Evolutionary conservation across 2,113 vertebrate species (phyloP), one percentile per base, ranked within the genome.

Genomic region (Bubo bubo): DNA sequence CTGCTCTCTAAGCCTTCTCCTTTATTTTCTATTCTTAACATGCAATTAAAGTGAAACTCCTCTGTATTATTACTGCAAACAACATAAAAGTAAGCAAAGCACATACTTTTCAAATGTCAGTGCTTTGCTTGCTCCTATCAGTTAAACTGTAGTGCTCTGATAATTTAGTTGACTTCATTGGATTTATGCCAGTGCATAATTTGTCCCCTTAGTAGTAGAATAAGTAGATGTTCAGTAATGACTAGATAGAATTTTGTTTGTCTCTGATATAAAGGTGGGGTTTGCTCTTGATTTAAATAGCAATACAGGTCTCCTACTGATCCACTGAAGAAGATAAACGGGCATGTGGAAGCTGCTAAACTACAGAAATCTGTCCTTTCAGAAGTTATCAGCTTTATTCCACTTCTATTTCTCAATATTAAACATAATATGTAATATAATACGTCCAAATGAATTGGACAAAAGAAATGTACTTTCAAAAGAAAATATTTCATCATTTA

Each of bases 41-140:
- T 72, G 55, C 39, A 82, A 70, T 88, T 95, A 84, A 83, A 90
- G n/a, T 83, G 37, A 79, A 95, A 88, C n/a, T 88, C 20, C 47
- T 20, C 16, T 27, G 5, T 84, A n/a, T 73, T 85, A 34, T 80
- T 90, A 60, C 24, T 50, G 43, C 58, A 73, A 90, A 74, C 47
- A 90, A 75, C n/a, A 67, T 35, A 43, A 32, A 94, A 80, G 50
- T 41, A 77, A 72, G 50, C 2, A 5, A 75, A 68, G 73, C 28
- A 56, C 32, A 14, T 67, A 14, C n/a, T 71, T 94, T 86, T 37
- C 59, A 86, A 75, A 68, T 76, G 9, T 67, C 60, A 75, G 7
- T 62, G 43, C 52, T 91, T 85, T 94, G 43, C 39, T 91, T 1
- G 3, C 19, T 90, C 34, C 23, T 72, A 53, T 80, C 72, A 75